phyloP scores from a whole-genome alignment of 2,888 invertebrate species.

The Pristionchus arcanus region DNA sequence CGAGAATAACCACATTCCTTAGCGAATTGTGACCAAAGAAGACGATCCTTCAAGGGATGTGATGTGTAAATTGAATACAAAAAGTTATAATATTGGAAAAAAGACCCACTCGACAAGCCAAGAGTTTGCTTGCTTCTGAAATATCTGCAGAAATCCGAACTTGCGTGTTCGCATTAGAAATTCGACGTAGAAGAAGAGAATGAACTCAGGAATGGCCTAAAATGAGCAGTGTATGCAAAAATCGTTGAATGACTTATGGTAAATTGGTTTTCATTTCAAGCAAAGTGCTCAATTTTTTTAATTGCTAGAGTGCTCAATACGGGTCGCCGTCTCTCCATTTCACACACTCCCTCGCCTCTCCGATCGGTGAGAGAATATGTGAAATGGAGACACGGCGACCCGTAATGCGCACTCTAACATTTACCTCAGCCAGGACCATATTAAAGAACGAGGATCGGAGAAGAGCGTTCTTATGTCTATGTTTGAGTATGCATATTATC shows the following conservation, averaged over 20 bases:
- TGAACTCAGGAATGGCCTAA: constrained; percentile 10
- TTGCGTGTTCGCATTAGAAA: constrained; percentile 14
- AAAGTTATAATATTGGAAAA: neutral
- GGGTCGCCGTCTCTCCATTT: too few relatives aligned
- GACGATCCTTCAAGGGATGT: neutral
- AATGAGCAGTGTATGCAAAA: neutral
- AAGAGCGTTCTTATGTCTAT: neutral
- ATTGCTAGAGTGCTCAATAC: too few relatives aligned
- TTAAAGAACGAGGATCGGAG: constrained; percentile 36
- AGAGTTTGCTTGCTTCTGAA: neutral
- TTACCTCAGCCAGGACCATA: constrained; percentile 36
- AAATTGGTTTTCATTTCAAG: neutral
- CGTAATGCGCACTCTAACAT: too few relatives aligned
- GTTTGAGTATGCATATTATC: neutral
- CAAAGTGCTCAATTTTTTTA: neutral
- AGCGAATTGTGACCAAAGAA: constrained; percentile 47
- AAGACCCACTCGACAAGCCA: constrained; percentile 29
- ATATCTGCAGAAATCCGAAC: constrained; percentile 18
- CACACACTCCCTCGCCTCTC: too few relatives aligned
- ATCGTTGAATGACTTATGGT: neutral
- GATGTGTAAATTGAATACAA: too few relatives aligned
- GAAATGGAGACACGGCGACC: too few relatives aligned
- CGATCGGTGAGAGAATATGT: too few relatives aligned
- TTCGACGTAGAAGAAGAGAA: constrained; percentile 36
- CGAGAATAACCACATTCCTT: constrained; percentile 8